Evolutionary conservation across 1,140 invertebrate species (phyloP).

Genomic region (Saccostrea echinata): DNA sequence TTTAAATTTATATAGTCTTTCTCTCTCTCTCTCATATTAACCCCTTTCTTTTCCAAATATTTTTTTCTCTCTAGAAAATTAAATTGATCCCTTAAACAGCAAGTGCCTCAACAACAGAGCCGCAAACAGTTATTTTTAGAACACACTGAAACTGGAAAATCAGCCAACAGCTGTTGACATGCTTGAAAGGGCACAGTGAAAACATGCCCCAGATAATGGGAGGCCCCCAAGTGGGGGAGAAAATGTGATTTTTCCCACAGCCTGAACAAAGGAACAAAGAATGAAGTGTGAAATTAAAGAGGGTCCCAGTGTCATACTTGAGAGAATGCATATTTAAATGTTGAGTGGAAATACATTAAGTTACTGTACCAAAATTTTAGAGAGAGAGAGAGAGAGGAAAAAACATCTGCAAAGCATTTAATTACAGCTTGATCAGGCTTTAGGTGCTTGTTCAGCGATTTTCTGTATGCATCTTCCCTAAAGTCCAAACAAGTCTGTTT

Average conservation of each 20-base stretch:
- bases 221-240: not conserved
- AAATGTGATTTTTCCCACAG: no score
- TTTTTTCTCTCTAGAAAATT: not conserved
- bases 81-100: not conserved
- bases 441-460: no score
- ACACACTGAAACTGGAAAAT: conserved; percentile 28
- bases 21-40: not conserved
- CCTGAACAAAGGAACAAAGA: conserved; percentile 12
- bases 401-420: not conserved
- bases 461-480: no score
- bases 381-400: not conserved
- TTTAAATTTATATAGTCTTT: not conserved
- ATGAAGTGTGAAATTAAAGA: not conserved
- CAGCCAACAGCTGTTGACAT: conserved; percentile 17
- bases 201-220: conserved; percentile 21
- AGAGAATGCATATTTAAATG: not conserved
- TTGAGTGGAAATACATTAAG: not conserved
- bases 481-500: not conserved
- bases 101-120: conserved; percentile 11
- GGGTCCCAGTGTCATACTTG: no score
- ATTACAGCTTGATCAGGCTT: conserved; percentile 1
- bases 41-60: not conserved
- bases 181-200: not conserved
- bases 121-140: not conserved
- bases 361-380: not conserved